These are phyloP conservation scores for Orchesella cincta DNA, from an alignment of 1,140 invertebrate species.

Conservation along the genomic window DNA sequence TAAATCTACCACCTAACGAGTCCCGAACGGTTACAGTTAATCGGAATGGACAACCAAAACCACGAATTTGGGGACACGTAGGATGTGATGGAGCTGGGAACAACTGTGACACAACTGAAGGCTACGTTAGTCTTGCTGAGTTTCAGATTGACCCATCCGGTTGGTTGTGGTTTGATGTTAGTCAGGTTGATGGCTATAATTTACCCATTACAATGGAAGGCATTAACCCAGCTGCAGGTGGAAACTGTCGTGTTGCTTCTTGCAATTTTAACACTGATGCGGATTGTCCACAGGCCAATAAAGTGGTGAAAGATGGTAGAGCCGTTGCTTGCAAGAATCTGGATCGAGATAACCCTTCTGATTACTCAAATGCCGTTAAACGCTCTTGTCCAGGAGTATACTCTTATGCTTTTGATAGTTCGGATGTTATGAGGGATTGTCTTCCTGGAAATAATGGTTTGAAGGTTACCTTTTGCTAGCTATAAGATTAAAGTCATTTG, in stretches of 20 bases:
- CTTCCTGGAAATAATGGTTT: constrained; percentile 33
- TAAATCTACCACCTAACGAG: not conserved
- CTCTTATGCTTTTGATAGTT: no score
- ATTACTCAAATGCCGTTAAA: constrained; percentile 32
- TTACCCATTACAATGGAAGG: constrained; percentile 30
- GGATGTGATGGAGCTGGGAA: constrained; percentile 31
- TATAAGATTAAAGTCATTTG: no score
- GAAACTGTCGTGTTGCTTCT: constrained; percentile 18
- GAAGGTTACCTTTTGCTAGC: constrained; percentile 28
- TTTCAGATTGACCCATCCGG: constrained; percentile 28
- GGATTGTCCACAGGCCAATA: constrained; percentile 9
- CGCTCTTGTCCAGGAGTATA: constrained; percentile 35
- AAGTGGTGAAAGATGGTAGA: constrained; percentile 4
- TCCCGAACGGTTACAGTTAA: constrained; percentile 3
- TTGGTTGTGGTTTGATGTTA: constrained; percentile 39
- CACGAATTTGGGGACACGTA: constrained; percentile 13
- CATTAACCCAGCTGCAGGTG: constrained; percentile 30
- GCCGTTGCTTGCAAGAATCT: constrained; percentile 32
- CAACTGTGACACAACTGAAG: constrained; percentile 37
- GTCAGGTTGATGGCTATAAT: constrained; percentile 39
- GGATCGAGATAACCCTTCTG: constrained; percentile 30
- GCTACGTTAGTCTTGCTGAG: constrained; percentile 34
- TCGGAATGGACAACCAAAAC: not conserved
- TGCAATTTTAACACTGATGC: constrained; percentile 38
- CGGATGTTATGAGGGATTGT: not conserved